These are phyloP conservation scores for Pristionchus arcanus DNA, from an alignment of 2,888 invertebrate genomes.

Conservation along the genomic window DNA sequence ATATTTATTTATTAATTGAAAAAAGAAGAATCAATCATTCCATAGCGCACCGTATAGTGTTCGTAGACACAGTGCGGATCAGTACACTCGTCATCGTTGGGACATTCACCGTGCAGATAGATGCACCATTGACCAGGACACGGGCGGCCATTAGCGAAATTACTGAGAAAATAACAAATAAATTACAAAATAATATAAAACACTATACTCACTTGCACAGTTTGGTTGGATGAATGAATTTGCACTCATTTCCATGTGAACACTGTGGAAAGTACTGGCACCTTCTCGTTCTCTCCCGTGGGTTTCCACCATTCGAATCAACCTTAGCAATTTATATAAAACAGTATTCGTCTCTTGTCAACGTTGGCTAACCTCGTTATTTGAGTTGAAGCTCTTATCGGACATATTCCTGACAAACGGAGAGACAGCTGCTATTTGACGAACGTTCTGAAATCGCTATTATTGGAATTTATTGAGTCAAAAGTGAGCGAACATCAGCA, in stretches of 20 bases:
- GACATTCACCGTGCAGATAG: not conserved
- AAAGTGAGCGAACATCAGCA: too few species aligned
- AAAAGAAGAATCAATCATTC: too few species aligned
- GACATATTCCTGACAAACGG: not conserved
- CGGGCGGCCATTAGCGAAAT: not conserved
- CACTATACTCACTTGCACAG: not conserved
- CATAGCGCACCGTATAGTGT: not conserved
- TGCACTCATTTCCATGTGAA: not conserved
- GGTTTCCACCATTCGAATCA: too few species aligned
- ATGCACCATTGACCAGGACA: not conserved
- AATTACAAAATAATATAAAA: too few species aligned
- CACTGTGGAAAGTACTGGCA: not conserved
- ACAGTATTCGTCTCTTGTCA: too few species aligned
- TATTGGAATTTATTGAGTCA: too few species aligned
- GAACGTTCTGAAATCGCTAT: not conserved
- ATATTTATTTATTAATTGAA: too few species aligned
- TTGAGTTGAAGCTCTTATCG: too few species aligned
- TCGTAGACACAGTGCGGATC: not conserved
- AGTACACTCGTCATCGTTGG: not conserved
- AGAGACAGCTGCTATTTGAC: not conserved
- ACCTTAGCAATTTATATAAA: too few species aligned
- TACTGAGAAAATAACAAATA: too few species aligned
- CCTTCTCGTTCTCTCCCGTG: not conserved
- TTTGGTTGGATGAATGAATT: not conserved
- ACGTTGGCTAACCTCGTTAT: not conserved